A percentile compares a stretch with the other conserved stretches of the same genome.
phyloP scores from a whole-genome alignment of 2,113 vertebrate genomes.

The Hippolais icterina region DNA sequence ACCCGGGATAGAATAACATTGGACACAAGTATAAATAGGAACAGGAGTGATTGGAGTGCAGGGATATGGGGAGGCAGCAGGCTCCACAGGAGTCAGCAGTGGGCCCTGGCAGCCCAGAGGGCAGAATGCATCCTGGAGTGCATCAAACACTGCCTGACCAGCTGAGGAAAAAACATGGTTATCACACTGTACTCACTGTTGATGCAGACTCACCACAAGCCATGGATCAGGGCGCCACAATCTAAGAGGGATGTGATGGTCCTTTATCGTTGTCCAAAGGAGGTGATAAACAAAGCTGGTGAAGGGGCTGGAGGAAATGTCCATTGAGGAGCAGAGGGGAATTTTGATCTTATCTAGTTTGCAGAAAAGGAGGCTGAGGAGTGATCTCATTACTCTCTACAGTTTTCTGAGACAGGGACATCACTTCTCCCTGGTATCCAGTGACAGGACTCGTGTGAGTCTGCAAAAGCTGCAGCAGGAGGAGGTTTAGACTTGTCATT shows the following conservation, averaged over 20 bases:
- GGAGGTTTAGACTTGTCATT: too few relatives aligned
- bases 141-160: not conserved
- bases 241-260: not conserved
- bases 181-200: not conserved
- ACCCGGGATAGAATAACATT: not conserved
- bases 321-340: not conserved
- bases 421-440: not conserved
- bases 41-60: not conserved
- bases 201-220: not conserved
- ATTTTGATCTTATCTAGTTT: not conserved
- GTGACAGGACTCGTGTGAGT: not conserved
- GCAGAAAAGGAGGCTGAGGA: not conserved
- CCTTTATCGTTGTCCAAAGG: not conserved
- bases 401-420: not conserved
- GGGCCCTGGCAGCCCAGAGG: not conserved
- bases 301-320: not conserved
- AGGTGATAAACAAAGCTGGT: not conserved
- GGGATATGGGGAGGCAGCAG: not conserved
- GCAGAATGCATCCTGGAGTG: not conserved
- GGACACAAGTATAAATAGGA: not conserved
- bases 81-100: fast-evolving
- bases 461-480: too few relatives aligned
- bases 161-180: not conserved
- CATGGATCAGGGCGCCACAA: not conserved
- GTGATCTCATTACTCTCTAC: not conserved